These are phyloP conservation scores for Astropecten irregularis DNA, from an alignment of 53 echinoderm and acorn worm species.

Conservation along the genomic window DNA sequence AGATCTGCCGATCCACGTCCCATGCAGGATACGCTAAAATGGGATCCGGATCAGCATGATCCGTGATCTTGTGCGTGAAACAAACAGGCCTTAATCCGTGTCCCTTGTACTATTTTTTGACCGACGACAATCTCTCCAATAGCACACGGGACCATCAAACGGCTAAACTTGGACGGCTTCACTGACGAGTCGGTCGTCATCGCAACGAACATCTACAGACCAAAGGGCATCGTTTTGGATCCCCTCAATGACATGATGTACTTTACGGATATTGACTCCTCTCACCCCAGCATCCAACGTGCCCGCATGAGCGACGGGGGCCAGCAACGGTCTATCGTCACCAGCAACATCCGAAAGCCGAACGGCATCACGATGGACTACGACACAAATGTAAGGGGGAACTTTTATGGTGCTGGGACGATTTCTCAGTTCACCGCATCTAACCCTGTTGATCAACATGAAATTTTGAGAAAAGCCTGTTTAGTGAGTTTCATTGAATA, in stretches of 20 bases:
- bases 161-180: slow-evolving; percentile 47
- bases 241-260: slow-evolving; percentile 47
- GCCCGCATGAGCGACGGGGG: slow-evolving; percentile 53
- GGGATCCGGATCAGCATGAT: too few species aligned
- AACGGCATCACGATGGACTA: slow-evolving; percentile 64
- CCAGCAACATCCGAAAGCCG: neutral
- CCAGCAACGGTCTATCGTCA: slow-evolving; percentile 14
- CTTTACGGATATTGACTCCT: slow-evolving; percentile 17
- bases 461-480: neutral
- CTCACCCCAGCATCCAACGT: slow-evolving; percentile 42
- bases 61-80: too few species aligned
- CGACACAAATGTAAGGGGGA: slow-evolving; percentile 45
- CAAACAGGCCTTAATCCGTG: too few species aligned
- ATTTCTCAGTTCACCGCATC: neutral
- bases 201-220: slow-evolving; percentile 4
- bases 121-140: too few species aligned
- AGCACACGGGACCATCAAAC: slow-evolving; percentile 21
- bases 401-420: neutral
- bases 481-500: too few species aligned
- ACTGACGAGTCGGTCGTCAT: slow-evolving; percentile 43
- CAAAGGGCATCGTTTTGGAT: slow-evolving; percentile 52
- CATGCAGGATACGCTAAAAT: too few species aligned
- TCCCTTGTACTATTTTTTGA: too few species aligned
- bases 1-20: too few species aligned
- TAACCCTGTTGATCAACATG: neutral